A percentile compares a stretch with the other conserved stretches of the same genome.
Conservation (phyloP, 2,888 invertebrate genomes). For the Meliscaeva auricollis region DNA sequence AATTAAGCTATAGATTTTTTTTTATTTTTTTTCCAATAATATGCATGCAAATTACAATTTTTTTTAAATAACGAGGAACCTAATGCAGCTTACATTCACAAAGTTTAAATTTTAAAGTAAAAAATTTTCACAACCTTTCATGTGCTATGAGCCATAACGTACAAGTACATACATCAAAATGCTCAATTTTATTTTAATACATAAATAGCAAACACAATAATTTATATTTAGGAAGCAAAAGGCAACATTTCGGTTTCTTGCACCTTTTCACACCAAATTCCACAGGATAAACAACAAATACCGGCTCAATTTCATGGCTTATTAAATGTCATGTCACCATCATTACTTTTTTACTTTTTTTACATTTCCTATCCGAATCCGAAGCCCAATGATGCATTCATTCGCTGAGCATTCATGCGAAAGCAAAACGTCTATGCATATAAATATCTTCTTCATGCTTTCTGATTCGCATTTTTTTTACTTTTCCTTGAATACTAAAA, state of each 20-base stretch:
- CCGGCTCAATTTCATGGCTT: conserved; percentile 70
- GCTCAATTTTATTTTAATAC: too few relatives aligned
- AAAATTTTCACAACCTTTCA: too few relatives aligned
- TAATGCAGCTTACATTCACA: too few relatives aligned
- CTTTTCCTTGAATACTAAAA: conserved; percentile 63
- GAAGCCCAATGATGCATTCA: conserved; percentile 68
- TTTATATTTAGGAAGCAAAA: neutral
- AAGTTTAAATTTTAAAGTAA: too few relatives aligned
- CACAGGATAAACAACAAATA: conserved; percentile 31
- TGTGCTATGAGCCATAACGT: too few relatives aligned
- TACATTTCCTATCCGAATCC: conserved; percentile 67
- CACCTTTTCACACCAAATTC: conserved; percentile 10
- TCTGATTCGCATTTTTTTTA: conserved; percentile 57
- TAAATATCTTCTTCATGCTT: conserved; percentile 44
- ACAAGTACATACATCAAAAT: too few relatives aligned
- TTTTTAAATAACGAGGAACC: too few relatives aligned
- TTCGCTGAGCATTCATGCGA: conserved; percentile 59
- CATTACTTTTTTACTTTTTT: conserved; percentile 58
- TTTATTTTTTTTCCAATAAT: too few relatives aligned
- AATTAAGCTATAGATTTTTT: too few relatives aligned
- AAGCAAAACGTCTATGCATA: conserved; percentile 51
- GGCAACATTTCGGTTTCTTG: neutral
- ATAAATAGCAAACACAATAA: neutral
- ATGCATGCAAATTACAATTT: too few relatives aligned
- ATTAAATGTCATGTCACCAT: conserved; percentile 72